These are phyloP conservation scores for Melieria picta DNA, from an alignment of 2,888 invertebrate species.

Conservation along the genomic window DNA sequence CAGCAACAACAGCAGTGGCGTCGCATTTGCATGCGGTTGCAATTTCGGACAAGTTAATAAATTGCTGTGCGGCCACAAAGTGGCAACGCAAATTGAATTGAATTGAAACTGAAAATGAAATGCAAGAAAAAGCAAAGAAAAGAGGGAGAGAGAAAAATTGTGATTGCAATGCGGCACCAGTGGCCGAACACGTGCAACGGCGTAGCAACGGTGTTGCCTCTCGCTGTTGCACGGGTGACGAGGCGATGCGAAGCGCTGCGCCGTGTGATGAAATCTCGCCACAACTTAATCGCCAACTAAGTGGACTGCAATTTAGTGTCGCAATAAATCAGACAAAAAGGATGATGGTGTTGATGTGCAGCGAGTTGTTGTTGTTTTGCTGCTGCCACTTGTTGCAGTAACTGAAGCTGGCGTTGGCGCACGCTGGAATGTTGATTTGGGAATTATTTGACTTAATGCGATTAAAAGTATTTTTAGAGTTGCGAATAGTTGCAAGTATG, in stretches of 20 bases:
- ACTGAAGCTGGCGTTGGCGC: neutral
- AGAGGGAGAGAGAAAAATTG: neutral
- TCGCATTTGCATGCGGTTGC: conserved; percentile 20
- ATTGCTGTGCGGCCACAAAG: conserved; percentile 18
- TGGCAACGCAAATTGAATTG: conserved; percentile 25
- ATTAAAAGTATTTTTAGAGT: no score
- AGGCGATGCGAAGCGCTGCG: conserved; percentile 5
- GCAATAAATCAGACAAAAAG: conserved; percentile 17
- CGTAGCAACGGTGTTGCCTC: neutral
- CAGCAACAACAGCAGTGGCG: neutral
- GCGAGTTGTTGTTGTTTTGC: neutral
- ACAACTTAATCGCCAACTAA: neutral
- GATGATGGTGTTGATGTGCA: neutral
- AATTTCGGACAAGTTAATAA: conserved; percentile 24
- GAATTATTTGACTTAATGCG: no score
- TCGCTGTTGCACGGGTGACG: neutral
- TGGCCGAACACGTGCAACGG: conserved; percentile 22
- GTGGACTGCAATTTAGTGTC: conserved; percentile 11
- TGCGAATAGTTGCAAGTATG: no score
- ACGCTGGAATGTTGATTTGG: neutral
- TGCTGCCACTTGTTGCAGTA: neutral
- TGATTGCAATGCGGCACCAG: neutral
- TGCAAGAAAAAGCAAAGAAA: neutral
- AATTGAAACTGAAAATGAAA: neutral
- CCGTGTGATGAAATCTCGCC: neutral